Evolutionary conservation across 2,888 invertebrate genomes (phyloP), one percentile per base, ranked within the genome.

Genomic region (Margaritifera margaritifera): DNA sequence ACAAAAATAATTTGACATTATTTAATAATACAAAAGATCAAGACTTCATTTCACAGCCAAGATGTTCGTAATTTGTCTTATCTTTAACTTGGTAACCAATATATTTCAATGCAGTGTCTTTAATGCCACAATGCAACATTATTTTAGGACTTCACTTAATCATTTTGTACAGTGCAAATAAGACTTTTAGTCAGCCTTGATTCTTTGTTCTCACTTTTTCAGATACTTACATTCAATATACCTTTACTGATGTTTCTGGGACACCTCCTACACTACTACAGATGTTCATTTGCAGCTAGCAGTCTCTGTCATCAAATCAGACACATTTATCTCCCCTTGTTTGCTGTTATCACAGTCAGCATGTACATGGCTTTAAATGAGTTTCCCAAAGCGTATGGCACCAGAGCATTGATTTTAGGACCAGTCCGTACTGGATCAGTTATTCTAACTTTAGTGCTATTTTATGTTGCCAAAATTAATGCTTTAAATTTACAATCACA

Each of bases 341-440:
- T 75, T 24, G 54, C 80, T 25, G 62, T 87, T 25, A 52, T 87
- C 87, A 84, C 93, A 65, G 85, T 93, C 68, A 91, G 94, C 89
- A 93, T 93, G 0, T 94, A 94, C 86, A 71, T 86, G 24, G 82
- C 85, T 15, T 65, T 80, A 25, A 71, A 71, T 11, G 94, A 94
- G 87, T 95, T 95, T 87, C 95, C 94, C 93, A 87, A 94, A 79
- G 94, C 94, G 22, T 95, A 96, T 90, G 95, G 95, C 18, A 93
- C 93, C 1, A 88, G 94, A 86, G 94, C 95, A 1, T 93, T 94
- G 73, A 77, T 95, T 66, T 90, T 95, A 73, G 95, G 95, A 63
- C 95, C 95, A 0, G 90, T 96, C 62, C 91, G 95, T 80, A 94
- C 95, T 0, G 96, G 95, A 94, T 94, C 95, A 66, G 91, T 95